Conservation (phyloP, 2,888 invertebrate species). For the Drosophila mercatorum region DNA sequence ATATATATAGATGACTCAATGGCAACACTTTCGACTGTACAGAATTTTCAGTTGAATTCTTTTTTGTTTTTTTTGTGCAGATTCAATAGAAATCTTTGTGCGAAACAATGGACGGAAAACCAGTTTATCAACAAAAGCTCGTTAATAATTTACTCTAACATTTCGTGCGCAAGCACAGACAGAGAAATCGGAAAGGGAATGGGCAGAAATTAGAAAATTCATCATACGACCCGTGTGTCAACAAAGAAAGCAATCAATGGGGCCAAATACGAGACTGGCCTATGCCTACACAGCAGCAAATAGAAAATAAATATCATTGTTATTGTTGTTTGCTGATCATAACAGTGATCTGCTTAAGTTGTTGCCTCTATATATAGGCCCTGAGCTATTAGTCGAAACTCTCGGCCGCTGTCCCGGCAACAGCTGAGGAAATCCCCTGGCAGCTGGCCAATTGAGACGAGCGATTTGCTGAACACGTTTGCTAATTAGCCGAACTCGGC, state of each 20-base stretch:
- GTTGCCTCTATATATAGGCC: constrained; percentile 56
- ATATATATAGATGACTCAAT: constrained; percentile 26
- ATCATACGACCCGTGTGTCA: constrained; percentile 63
- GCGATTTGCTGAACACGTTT: constrained; percentile 52
- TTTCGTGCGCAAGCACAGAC: constrained; percentile 18
- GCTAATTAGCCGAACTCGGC: constrained; percentile 48
- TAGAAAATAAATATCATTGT: not conserved
- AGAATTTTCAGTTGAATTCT: not conserved
- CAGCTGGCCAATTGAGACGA: constrained; percentile 46
- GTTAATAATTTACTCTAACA: constrained; percentile 25
- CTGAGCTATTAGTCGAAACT: constrained; percentile 36
- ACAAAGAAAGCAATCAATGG: constrained; percentile 51
- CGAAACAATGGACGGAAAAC: constrained; percentile 9
- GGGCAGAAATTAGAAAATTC: constrained; percentile 54
- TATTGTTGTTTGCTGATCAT: constrained; percentile 22
- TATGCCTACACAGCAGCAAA: constrained; percentile 1
- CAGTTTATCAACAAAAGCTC: constrained; percentile 15
- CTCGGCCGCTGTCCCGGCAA: constrained; percentile 43
- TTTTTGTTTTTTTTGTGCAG: not conserved
- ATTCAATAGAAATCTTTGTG: constrained; percentile 8
- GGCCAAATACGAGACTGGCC: not conserved
- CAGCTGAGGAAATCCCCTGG: constrained; percentile 73
- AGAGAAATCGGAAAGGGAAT: constrained; percentile 33
- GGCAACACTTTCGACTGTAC: not conserved
- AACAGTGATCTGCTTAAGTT: constrained; percentile 23